Conservation (phyloP, 2,113 vertebrate genomes). For the Nibea coibor region DNA sequence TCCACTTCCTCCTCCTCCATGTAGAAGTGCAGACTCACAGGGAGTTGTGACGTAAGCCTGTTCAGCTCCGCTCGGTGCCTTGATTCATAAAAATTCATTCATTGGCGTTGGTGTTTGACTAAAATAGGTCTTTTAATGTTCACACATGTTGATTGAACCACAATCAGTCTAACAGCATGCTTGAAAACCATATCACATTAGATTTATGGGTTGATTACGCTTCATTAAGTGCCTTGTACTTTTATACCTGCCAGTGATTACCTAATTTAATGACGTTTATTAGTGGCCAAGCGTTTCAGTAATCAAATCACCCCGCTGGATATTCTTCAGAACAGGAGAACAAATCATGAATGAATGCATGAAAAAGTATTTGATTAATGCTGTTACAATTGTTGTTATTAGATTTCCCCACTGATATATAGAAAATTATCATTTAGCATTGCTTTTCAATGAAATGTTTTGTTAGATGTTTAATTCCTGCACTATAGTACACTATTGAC, state of each 20-base stretch:
- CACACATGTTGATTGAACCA: neutral
- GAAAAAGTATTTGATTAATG: constrained; percentile 1
- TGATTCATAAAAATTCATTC: neutral
- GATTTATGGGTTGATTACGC: neutral
- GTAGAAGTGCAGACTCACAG: neutral
- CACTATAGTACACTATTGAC: too few relatives aligned
- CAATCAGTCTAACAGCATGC: constrained; percentile 28
- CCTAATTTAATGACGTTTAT: neutral
- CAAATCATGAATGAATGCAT: too few relatives aligned
- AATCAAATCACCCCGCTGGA: neutral
- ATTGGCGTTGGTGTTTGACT: neutral
- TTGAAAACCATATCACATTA: neutral
- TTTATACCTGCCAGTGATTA: neutral
- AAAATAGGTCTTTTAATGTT: neutral
- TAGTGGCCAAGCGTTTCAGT: neutral
- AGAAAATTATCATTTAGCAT: neutral
- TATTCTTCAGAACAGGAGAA: neutral
- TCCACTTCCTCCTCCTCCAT: too few relatives aligned
- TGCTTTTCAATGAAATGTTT: too few relatives aligned
- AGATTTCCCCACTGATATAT: neutral
- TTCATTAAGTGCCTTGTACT: constrained; percentile 33
- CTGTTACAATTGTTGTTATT: neutral
- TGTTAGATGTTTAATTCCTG: too few relatives aligned
- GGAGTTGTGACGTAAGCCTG: neutral
- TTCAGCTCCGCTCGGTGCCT: neutral